Conservation (phyloP, 2,888 invertebrate species). For the Drosophila emarginata region DNA sequence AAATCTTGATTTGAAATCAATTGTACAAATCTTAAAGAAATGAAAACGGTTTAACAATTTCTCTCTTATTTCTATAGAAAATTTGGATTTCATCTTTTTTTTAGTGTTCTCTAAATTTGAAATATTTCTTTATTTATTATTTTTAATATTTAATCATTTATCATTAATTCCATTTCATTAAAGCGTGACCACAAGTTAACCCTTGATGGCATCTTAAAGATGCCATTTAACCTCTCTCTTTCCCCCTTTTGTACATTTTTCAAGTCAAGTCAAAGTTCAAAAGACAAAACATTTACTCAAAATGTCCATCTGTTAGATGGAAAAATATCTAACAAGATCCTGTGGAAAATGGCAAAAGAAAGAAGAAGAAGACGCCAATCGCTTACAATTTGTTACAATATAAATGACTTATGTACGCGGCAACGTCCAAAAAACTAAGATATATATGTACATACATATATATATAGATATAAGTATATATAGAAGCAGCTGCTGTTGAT, state of each 20-base stretch:
- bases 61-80: background rate
- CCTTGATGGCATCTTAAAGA: slow-evolving; percentile 35
- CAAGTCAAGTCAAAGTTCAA: slow-evolving; percentile 54
- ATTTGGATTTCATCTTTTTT: slow-evolving; percentile 20
- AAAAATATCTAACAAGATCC: slow-evolving; percentile 24
- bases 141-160: slow-evolving; percentile 14
- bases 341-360: slow-evolving; percentile 24
- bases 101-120: background rate
- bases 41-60: too few relatives aligned
- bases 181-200: slow-evolving; percentile 41
- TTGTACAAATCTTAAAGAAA: background rate
- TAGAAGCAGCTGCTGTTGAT: slow-evolving; percentile 56
- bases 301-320: slow-evolving; percentile 54
- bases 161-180: slow-evolving; percentile 51
- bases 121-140: too few relatives aligned
- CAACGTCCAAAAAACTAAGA: slow-evolving; percentile 25
- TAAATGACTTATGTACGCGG: slow-evolving; percentile 75
- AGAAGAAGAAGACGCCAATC: slow-evolving; percentile 64
- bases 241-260: background rate
- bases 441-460: background rate
- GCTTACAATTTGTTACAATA: slow-evolving; percentile 78
- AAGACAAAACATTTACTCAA: slow-evolving; percentile 63
- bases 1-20: background rate
- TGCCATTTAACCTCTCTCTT: slow-evolving; percentile 61
- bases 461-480: slow-evolving; percentile 12